Percentiles rank a stretch among this genome's conserved stretches.
Conservation (phyloP, 1,140 invertebrate genomes). For the Hyles euphorbiae region DNA sequence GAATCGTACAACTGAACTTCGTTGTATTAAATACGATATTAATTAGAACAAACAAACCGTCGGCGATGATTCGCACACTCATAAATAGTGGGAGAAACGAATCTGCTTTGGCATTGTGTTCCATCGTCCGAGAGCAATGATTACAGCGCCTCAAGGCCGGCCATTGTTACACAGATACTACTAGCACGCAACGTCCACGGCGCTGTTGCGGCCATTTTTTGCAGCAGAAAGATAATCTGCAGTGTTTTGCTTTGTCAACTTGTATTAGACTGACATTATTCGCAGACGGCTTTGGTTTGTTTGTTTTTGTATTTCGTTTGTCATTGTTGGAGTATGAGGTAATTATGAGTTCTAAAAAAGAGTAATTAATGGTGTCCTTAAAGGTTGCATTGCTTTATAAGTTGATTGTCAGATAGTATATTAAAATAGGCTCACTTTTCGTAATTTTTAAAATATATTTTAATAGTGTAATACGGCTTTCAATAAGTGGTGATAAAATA, state of each 20-base stretch:
- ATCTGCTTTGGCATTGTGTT: conserved; percentile 36
- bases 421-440: too few species aligned
- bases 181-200: conserved; percentile 59
- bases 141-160: conserved; percentile 60
- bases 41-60: background rate
- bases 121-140: conserved; percentile 42
- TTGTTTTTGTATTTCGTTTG: conserved; percentile 3
- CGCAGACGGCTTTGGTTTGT: conserved; percentile 23
- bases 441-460: too few species aligned
- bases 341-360: too few species aligned
- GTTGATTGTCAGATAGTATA: too few species aligned
- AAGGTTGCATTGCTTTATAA: too few species aligned
- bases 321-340: too few species aligned
- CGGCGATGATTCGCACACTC: conserved; percentile 19
- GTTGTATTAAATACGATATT: too few species aligned
- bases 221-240: too few species aligned
- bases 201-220: conserved; percentile 31
- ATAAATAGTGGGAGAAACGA: background rate
- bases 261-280: conserved; percentile 16
- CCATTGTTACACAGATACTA: conserved; percentile 64
- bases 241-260: conserved; percentile 42
- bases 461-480: too few species aligned
- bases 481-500: too few species aligned
- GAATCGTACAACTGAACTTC: too few species aligned
- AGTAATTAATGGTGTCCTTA: too few species aligned